phyloP scores from a whole-genome alignment of 2,797 vertebrate genomes.

The Oreochromis grahami region DNA sequence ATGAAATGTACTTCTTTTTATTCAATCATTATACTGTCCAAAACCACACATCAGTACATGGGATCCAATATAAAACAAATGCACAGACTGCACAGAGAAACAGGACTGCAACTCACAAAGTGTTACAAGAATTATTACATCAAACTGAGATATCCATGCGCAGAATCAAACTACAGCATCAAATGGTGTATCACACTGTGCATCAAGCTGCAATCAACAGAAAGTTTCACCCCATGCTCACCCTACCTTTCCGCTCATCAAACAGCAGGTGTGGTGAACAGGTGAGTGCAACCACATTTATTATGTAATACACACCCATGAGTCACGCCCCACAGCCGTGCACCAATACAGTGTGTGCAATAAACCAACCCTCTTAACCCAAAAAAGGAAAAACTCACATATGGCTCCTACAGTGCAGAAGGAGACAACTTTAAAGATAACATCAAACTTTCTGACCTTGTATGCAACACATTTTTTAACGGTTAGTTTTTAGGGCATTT shows the following conservation, averaged over 20 bases:
- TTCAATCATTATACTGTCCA: neutral
- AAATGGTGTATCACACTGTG: neutral
- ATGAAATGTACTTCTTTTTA: fast-evolving
- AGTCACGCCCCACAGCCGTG: neutral
- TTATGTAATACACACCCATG: neutral
- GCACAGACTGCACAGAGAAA: fast-evolving
- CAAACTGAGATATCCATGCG: neutral
- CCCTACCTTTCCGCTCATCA: neutral
- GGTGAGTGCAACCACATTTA: neutral
- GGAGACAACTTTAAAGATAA: neutral
- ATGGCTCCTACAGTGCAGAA: neutral
- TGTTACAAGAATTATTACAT: neutral
- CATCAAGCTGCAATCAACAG: neutral
- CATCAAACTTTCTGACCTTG: neutral
- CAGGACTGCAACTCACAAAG: neutral
- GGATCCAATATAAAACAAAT: neutral
- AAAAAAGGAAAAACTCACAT: neutral
- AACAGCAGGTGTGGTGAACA: neutral
- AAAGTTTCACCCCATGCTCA: neutral
- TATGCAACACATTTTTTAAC: neutral
- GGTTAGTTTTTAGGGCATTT: neutral
- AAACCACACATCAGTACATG: neutral
- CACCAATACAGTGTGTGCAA: neutral
- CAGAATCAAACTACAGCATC: neutral
- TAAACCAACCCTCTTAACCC: neutral